Percentiles rank a stretch among this genome's conserved stretches.
These are phyloP conservation scores for Rana temporaria DNA, from an alignment of 2,113 vertebrate species.

Conservation along the genomic window DNA sequence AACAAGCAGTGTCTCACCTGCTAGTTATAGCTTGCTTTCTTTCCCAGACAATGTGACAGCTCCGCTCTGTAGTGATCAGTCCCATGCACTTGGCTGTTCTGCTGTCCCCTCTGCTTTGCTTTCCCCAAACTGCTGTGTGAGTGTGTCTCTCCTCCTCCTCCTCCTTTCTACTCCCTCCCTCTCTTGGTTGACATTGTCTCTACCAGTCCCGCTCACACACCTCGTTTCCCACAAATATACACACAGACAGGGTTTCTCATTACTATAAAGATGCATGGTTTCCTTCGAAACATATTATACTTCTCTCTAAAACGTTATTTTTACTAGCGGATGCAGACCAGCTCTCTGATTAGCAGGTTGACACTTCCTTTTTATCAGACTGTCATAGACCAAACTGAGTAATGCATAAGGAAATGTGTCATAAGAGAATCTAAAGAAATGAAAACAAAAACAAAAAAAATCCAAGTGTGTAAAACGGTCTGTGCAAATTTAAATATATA, in stretches of 20 bases:
- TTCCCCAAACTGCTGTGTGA: conserved; percentile 17
- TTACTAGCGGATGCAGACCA: no score
- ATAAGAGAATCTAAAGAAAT: no score
- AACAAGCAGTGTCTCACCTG: conserved; percentile 8
- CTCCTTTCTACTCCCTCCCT: neutral
- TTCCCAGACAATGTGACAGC: conserved; percentile 47
- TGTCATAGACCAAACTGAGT: no score
- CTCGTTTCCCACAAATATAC: neutral
- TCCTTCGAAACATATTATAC: no score
- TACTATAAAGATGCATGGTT: no score
- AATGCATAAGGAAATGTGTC: no score
- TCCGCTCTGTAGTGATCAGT: neutral
- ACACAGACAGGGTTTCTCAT: conserved; percentile 9
- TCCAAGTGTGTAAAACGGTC: no score
- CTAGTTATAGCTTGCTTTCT: neutral
- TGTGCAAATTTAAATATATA: no score
- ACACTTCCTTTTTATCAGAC: no score
- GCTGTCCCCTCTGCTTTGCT: neutral
- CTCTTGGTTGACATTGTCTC: neutral
- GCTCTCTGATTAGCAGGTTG: no score
- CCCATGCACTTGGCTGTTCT: conserved; percentile 5
- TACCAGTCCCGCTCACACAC: neutral
- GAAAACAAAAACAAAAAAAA: no score
- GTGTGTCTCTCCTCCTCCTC: conserved; percentile 19
- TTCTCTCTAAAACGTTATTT: no score